These are phyloP conservation scores for Zaprionus davidi DNA, from an alignment of 1,140 invertebrate genomes.

Conservation along the genomic window DNA sequence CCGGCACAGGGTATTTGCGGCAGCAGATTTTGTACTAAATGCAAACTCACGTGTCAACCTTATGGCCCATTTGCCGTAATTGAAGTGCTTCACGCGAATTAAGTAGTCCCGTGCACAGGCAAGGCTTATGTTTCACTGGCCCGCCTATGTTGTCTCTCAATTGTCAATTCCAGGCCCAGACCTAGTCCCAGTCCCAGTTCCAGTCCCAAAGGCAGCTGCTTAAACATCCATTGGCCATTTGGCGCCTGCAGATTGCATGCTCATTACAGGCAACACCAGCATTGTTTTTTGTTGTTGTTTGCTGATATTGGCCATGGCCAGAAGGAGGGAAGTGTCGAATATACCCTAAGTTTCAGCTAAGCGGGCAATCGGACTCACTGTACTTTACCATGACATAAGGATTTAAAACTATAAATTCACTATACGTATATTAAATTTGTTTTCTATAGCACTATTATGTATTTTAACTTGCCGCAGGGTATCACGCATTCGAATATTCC, in stretches of 20 bases:
- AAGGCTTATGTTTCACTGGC: background rate
- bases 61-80: conserved; percentile 51
- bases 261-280: conserved; percentile 38
- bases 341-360: background rate
- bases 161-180: conserved; percentile 14
- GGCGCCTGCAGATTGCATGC: conserved; percentile 38
- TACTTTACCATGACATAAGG: too few species aligned
- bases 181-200: background rate
- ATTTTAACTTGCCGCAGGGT: too few species aligned
- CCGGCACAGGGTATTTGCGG: conserved; percentile 23
- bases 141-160: background rate
- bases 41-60: conserved; percentile 53
- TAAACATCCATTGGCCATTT: conserved; percentile 59
- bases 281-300: conserved; percentile 40
- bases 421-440: too few species aligned
- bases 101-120: conserved; percentile 3
- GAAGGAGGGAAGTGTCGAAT: background rate
- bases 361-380: background rate
- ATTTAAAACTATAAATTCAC: too few species aligned
- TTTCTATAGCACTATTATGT: too few species aligned
- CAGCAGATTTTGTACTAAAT: conserved; percentile 43
- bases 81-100: conserved; percentile 55
- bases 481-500: too few species aligned
- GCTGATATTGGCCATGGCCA: conserved; percentile 6
- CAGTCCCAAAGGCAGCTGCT: conserved; percentile 58